Evolutionary conservation across 1,140 invertebrate species (phyloP).

Genomic region (Luehdorfia chinensis): DNA sequence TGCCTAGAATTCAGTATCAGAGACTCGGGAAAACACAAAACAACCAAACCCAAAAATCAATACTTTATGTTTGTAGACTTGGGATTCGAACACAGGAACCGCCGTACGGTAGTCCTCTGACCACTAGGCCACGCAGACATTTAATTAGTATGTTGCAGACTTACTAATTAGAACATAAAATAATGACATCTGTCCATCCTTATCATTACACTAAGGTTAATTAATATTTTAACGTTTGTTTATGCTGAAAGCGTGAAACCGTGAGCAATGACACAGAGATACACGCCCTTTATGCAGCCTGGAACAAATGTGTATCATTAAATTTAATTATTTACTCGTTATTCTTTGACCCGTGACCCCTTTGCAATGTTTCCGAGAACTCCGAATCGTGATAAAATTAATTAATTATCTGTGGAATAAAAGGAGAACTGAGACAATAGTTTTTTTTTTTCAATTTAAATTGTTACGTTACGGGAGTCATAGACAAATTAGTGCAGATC

Average conservation of each 20-base stretch:
- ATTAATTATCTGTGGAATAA: constrained; percentile 16
- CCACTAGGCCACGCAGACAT: no score
- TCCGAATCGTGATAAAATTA: constrained; percentile 23
- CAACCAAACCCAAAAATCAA: no score
- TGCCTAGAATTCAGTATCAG: no score
- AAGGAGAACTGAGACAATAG: constrained; percentile 14
- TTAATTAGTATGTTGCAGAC: no score
- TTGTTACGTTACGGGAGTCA: constrained; percentile 35
- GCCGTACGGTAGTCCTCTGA: no score
- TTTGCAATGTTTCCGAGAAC: constrained; percentile 26
- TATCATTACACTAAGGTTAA: constrained; percentile 1
- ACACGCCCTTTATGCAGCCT: constrained; percentile 16
- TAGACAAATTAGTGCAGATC: constrained; percentile 74
- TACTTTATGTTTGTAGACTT: no score
- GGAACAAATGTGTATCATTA: constrained; percentile 48
- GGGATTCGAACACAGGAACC: no score
- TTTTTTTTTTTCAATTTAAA: constrained; percentile 21
- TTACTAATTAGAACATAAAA: no score
- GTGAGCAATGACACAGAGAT: constrained; percentile 4
- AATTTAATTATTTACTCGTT: constrained; percentile 57
- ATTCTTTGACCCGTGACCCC: constrained; percentile 33
- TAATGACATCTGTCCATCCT: constrained; percentile 9
- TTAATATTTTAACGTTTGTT: constrained; percentile 15
- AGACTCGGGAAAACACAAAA: no score
- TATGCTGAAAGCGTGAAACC: constrained; percentile 8